Base-by-base conservation (phyloP, 2,113 vertebrate genomes). In the Charadrius vociferus region DNA sequence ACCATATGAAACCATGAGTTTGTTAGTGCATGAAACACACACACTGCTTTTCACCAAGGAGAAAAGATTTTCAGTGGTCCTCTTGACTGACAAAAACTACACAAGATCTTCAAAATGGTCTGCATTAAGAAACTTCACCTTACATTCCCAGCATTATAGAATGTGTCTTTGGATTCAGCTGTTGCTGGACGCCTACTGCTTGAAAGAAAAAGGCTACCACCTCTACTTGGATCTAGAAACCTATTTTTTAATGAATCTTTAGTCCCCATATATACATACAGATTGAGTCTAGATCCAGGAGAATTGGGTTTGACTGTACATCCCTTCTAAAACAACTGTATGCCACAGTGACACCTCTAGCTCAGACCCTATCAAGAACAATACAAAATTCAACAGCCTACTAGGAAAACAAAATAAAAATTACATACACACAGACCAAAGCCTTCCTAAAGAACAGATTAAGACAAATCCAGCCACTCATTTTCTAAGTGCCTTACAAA, bases 281-380 rank as follows among this genome's bases (percentile, higher is more conserved):
- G 30, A 68, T 7, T 52, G 27, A 82, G 6, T 26, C 27, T 62
- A 75, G 30, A 52, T 20, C 13, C 34, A 80, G 17, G 22, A 87
- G 36, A 87, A 68, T 0, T 23, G 12, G 9, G 17, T 36, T 81
- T 0, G 8, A 81, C 41, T 14, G 4, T 20, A 63, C 23, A 58
- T 49, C 26, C 29, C 30, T 94, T 81, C n/a, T 80, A 43, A 8
- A 77, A 55, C 8, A 66, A 11, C 6, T 26, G 6, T 32, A 23
- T 17, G 53, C 52, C 20, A n/a, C 32, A 81, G 30, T 75, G n/a
- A 59, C 7, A 47, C 12, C 13, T 62, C 50, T 52, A 61, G 37
- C 26, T 59, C 47, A 78, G 47, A 71, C 12, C 3, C 23, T 47
- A 65, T 12, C 47, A 88, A 30, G 9, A 83, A 53, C 24, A 86